These are phyloP conservation scores for Cheilosia soror DNA, from an alignment of 2,888 invertebrate genomes.

Conservation along the genomic window DNA sequence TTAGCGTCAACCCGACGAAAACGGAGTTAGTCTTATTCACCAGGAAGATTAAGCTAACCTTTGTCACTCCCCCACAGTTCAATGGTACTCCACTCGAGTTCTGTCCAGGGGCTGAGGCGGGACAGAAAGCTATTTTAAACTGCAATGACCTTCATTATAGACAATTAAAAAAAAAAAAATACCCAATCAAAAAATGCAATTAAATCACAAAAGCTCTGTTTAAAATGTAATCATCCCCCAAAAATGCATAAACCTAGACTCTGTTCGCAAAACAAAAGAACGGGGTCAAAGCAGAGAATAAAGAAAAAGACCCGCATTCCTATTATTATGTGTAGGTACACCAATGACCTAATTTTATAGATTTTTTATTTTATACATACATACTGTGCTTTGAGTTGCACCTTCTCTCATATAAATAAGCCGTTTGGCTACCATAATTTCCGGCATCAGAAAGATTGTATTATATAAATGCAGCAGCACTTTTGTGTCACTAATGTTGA, in stretches of 20 bases:
- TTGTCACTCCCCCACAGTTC: too few species aligned
- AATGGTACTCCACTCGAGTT: too few species aligned
- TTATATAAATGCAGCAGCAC: conserved; percentile 54
- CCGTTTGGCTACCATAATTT: conserved; percentile 50
- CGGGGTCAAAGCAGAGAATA: conserved; percentile 48
- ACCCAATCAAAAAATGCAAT: neutral
- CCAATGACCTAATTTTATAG: conserved; percentile 62
- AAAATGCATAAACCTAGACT: neutral
- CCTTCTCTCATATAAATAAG: conserved; percentile 14
- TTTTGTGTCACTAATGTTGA: conserved; percentile 70
- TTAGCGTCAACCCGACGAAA: too few species aligned
- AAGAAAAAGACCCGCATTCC: conserved; percentile 59
- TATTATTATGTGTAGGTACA: conserved; percentile 58
- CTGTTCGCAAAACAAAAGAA: conserved; percentile 47
- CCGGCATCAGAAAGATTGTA: conserved; percentile 63
- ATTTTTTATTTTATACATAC: conserved; percentile 24
- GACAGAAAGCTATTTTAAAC: too few species aligned
- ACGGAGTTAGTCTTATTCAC: too few species aligned
- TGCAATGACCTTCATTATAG: too few species aligned
- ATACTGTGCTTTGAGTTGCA: neutral
- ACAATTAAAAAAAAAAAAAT: too few species aligned
- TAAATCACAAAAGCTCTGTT: neutral
- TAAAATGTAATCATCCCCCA: neutral
- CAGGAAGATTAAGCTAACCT: too few species aligned
- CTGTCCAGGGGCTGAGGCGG: too few species aligned